phyloP scores from a whole-genome alignment of 2,113 vertebrate genomes.

The Rhinolophus sinicus region DNA sequence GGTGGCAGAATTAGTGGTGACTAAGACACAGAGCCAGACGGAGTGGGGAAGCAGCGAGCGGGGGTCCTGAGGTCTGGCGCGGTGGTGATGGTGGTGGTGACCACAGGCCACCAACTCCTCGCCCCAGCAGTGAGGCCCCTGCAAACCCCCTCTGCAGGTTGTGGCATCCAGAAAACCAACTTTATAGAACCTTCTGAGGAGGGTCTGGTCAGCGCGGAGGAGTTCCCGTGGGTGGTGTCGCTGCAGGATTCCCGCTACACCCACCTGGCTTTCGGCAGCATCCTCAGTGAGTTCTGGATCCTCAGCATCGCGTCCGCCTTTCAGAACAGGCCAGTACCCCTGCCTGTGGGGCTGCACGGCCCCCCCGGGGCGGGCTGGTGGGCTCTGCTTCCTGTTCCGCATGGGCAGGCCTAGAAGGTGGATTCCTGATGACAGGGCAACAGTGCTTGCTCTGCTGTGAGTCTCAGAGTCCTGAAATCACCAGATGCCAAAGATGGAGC shows the following conservation, averaged over 20 bases:
- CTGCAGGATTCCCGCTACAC: constrained; percentile 62
- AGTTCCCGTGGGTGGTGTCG: constrained; percentile 73
- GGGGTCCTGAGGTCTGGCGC: background rate
- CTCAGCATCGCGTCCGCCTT: constrained; percentile 67
- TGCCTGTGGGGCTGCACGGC: background rate
- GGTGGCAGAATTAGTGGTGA: background rate
- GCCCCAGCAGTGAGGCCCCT: background rate
- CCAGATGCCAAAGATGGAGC: background rate
- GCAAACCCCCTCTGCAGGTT: background rate
- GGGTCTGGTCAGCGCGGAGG: background rate
- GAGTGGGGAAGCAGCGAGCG: background rate
- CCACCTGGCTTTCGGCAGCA: constrained; percentile 72
- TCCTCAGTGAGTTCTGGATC: constrained; percentile 78
- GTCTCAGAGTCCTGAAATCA: background rate
- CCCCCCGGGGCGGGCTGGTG: accelerated
- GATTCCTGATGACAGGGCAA: background rate
- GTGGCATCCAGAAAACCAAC: background rate
- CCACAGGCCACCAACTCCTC: accelerated
- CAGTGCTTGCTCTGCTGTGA: accelerated
- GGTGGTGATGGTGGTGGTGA: accelerated
- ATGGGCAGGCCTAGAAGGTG: background rate
- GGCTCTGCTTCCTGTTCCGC: background rate
- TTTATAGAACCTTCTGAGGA: background rate
- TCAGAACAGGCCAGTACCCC: constrained; percentile 62
- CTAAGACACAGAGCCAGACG: no score